Evolutionary conservation across 2,797 vertebrate species (phyloP).

Genomic region (Spea hammondii): DNA sequence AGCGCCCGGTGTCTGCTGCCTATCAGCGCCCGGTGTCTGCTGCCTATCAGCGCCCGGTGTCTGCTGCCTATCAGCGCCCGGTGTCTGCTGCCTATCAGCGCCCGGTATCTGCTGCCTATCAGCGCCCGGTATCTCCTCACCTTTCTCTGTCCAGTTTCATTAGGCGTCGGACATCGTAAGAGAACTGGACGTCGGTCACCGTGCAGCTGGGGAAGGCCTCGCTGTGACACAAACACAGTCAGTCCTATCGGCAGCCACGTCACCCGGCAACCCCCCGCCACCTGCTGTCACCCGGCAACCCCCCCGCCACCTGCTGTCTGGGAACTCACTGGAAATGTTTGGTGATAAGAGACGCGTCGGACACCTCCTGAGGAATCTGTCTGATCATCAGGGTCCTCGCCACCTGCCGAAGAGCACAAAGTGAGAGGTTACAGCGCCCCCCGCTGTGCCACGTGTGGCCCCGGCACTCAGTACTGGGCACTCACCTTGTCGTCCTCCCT

Average conservation of each 20-base stretch:
- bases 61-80: no score
- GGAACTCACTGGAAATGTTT: conserved; percentile 94
- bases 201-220: conserved; percentile 95
- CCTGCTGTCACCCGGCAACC: neutral
- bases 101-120: no score
- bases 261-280: no score
- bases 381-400: conserved; percentile 92
- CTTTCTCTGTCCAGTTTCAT: conserved; percentile 90
- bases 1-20: no score
- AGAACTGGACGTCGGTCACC: conserved; percentile 90
- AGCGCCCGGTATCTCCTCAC: conserved; percentile 62
- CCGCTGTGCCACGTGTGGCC: no score
- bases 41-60: no score
- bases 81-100: no score
- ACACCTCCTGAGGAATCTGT: conserved; percentile 85
- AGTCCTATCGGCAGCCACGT: no score
- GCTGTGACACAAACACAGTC: conserved; percentile 63
- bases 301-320: neutral
- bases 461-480: neutral
- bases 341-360: conserved; percentile 86
- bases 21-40: no score
- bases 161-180: conserved; percentile 85
- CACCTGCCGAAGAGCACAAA: conserved; percentile 65
- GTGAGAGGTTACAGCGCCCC: neutral
- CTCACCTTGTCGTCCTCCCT: conserved; percentile 85